Conservation (phyloP, 2,888 invertebrate species). For the Gisinianus flammeolus region DNA sequence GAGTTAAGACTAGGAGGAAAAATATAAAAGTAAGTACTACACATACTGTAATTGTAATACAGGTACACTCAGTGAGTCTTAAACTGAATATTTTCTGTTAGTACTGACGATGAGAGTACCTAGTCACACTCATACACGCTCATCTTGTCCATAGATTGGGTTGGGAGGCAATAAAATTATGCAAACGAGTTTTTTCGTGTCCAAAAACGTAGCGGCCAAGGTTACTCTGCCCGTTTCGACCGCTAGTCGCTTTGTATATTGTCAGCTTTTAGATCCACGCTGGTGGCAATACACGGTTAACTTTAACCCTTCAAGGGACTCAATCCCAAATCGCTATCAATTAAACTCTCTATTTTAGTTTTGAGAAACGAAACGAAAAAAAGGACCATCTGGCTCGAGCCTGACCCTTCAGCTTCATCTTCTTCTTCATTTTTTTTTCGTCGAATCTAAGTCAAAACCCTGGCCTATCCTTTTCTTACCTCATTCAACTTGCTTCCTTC, state of each 20-base stretch:
- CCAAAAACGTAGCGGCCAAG: slow-evolving; percentile 59
- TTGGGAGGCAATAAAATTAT: slow-evolving; percentile 57
- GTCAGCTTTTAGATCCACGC: slow-evolving; percentile 29
- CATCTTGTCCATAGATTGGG: slow-evolving; percentile 27
- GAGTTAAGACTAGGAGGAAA: too few species aligned
- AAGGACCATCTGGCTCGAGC: slow-evolving; percentile 42
- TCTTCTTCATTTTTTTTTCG: slow-evolving; percentile 27
- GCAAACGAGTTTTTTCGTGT: slow-evolving; percentile 59
- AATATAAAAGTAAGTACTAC: too few species aligned
- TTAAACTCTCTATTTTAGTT: slow-evolving; percentile 52
- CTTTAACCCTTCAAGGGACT: slow-evolving; percentile 44
- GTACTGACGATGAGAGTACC: slow-evolving; percentile 29
- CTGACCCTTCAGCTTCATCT: background rate
- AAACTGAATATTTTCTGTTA: background rate
- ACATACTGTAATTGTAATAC: too few species aligned
- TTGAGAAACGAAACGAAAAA: slow-evolving; percentile 13
- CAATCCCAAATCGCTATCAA: slow-evolving; percentile 49
- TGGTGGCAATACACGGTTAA: slow-evolving; percentile 19
- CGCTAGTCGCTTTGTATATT: slow-evolving; percentile 47
- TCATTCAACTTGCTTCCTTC: slow-evolving; percentile 27
- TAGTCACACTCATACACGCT: background rate
- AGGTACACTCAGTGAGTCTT: slow-evolving; percentile 1
- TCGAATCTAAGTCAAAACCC: slow-evolving; percentile 35
- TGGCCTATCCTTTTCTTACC: slow-evolving; percentile 41
- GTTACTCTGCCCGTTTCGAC: slow-evolving; percentile 58